Evolutionary conservation across 2,113 vertebrate genomes (phyloP).

Genomic region (Hippotragus niger): DNA sequence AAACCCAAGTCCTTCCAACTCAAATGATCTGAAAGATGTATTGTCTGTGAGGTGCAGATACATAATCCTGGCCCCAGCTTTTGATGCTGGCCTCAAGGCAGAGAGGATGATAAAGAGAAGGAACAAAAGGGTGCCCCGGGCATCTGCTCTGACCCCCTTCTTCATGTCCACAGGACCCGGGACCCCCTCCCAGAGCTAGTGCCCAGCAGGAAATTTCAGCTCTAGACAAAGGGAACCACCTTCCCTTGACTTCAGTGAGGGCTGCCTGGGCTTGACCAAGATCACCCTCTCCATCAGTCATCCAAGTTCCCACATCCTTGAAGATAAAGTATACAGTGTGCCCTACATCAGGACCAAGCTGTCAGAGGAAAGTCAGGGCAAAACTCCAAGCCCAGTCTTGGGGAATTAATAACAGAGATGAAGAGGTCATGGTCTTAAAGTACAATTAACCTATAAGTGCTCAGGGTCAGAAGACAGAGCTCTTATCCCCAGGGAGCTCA

Average conservation of each 20-base stretch:
- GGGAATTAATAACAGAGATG: not conserved
- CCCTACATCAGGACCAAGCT: no score
- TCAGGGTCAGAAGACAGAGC: not conserved
- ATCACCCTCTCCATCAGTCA: not conserved
- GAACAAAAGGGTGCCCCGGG: not conserved
- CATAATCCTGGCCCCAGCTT: not conserved
- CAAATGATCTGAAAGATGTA: not conserved
- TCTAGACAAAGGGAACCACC: not conserved
- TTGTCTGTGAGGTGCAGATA: not conserved
- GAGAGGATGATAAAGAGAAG: not conserved
- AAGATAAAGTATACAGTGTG: not conserved
- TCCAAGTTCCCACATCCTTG: not conserved
- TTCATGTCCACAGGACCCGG: not conserved
- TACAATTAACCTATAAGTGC: not conserved
- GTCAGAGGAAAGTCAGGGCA: not conserved
- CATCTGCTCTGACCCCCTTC: not conserved
- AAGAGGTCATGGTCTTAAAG: not conserved
- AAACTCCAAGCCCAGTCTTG: not conserved
- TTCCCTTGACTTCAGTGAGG: not conserved
- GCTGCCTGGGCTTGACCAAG: not conserved
- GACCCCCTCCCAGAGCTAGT: no score
- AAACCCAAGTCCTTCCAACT: not conserved
- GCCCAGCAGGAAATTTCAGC: not conserved
- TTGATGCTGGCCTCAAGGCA: not conserved
- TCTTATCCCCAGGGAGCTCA: not conserved